A percentile compares a stretch with the other conserved stretches of the same genome.
phyloP scores from a whole-genome alignment of 1,140 invertebrate genomes.

The Drosophila equinoxialis region DNA sequence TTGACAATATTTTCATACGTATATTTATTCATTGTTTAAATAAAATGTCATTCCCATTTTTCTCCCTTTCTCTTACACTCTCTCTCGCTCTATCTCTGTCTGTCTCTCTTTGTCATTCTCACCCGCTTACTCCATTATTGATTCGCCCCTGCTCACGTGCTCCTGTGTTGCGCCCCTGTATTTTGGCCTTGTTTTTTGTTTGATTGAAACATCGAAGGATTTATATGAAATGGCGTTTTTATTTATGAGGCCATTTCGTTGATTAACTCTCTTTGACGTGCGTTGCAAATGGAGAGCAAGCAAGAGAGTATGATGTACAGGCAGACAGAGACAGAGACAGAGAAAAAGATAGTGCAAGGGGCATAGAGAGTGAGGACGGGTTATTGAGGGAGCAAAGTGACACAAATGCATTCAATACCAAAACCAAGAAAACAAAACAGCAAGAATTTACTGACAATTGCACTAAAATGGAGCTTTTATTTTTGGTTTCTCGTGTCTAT shows the following conservation, averaged over 20 bases:
- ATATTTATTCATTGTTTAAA: conserved; percentile 69
- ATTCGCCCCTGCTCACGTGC: neutral
- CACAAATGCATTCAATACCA: neutral
- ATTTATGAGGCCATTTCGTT: conserved; percentile 80
- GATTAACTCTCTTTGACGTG: conserved; percentile 76
- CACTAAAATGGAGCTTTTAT: neutral
- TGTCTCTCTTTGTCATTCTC: neutral
- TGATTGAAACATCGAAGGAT: conserved; percentile 76
- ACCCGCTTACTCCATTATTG: neutral
- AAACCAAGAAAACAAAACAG: conserved; percentile 11
- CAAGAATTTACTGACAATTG: neutral
- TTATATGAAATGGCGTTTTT: conserved; percentile 78
- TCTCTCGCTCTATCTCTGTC: neutral
- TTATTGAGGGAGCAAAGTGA: neutral
- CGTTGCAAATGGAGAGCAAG: conserved; percentile 10
- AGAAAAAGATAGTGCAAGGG: conserved; percentile 24
- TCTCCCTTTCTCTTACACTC: neutral
- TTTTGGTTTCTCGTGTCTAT: neutral
- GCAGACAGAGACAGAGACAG: neutral
- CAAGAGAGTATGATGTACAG: conserved; percentile 13
- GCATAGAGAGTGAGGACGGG: conserved; percentile 15
- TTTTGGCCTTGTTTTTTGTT: conserved; percentile 50
- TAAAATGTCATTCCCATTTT: conserved; percentile 32
- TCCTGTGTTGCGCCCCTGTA: conserved; percentile 14
- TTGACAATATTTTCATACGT: conserved; percentile 52